phyloP scores from a whole-genome alignment of 2,113 vertebrate species.

The Pelecanus crispus region DNA sequence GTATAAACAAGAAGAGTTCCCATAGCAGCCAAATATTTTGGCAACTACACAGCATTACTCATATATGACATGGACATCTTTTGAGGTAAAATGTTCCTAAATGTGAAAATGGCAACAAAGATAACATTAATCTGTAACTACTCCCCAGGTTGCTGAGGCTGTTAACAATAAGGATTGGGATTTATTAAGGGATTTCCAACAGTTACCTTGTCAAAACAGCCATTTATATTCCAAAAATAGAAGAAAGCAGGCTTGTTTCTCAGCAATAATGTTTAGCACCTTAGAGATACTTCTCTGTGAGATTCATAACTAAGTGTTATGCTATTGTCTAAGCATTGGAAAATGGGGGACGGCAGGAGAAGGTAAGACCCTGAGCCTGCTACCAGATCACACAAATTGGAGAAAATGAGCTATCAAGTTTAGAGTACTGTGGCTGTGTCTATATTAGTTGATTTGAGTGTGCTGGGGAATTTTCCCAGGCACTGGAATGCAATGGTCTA shows the following conservation, averaged over 20 bases:
- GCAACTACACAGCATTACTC: neutral
- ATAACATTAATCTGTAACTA: neutral
- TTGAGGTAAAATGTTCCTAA: conserved; percentile 14
- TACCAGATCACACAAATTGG: neutral
- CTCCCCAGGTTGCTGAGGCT: neutral
- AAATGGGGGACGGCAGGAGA: neutral
- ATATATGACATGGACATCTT: neutral
- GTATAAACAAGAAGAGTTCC: conserved; percentile 36
- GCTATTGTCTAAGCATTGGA: neutral
- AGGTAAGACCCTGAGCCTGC: neutral
- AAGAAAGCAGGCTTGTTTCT: neutral
- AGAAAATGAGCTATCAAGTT: neutral
- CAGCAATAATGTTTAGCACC: neutral
- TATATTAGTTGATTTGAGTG: neutral
- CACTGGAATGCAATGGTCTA: conserved; percentile 20
- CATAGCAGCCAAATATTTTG: conserved; percentile 51
- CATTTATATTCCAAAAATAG: neutral
- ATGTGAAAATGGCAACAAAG: neutral
- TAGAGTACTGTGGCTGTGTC: neutral
- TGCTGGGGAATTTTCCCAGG: conserved; percentile 50
- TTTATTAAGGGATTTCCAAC: neutral
- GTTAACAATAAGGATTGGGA: neutral
- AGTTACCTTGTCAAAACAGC: neutral
- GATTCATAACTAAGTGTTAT: neutral
- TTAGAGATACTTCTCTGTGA: neutral